phyloP scores from a whole-genome alignment of 2,113 vertebrate species.

The Paralichthys olivaceus region DNA sequence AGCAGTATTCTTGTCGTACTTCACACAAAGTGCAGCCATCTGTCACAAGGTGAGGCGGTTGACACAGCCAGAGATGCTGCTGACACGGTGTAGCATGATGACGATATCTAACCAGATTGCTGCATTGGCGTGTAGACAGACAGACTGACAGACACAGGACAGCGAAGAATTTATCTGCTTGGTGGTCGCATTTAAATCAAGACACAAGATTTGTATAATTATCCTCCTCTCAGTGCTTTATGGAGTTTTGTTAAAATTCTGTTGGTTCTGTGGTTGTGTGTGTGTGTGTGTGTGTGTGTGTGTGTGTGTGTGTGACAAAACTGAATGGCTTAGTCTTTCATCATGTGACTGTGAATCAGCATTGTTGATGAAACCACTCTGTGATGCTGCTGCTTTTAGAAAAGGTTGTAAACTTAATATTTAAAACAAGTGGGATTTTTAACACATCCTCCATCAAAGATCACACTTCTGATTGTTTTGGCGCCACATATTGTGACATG shows the following conservation, averaged over 20 bases:
- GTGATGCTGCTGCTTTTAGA: neutral
- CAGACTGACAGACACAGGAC: constrained; percentile 1
- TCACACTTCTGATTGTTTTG: constrained; percentile 4
- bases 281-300: neutral
- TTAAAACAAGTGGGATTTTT: neutral
- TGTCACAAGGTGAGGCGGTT: constrained; percentile 30
- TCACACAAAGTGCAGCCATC: constrained; percentile 32
- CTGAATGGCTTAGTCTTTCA: neutral
- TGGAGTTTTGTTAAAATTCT: neutral
- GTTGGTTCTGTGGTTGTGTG: neutral
- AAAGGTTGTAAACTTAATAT: neutral
- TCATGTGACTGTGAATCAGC: constrained; percentile 40
- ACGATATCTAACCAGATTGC: constrained; percentile 41
- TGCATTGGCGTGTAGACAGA: constrained; percentile 20
- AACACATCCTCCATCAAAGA: constrained; percentile 2
- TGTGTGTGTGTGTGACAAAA: neutral
- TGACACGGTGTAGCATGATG: constrained; percentile 38
- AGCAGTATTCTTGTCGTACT: neutral
- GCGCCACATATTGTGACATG: neutral
- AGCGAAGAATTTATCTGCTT: constrained; percentile 6
- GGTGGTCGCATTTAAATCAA: neutral
- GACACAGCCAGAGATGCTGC: constrained; percentile 50
- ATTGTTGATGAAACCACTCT: neutral
- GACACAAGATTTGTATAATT: too few relatives aligned
- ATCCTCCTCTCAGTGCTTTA: neutral